Evolutionary conservation across 2,113 vertebrate species (phyloP).

Genomic region (Phyllopteryx taeniolatus): DNA sequence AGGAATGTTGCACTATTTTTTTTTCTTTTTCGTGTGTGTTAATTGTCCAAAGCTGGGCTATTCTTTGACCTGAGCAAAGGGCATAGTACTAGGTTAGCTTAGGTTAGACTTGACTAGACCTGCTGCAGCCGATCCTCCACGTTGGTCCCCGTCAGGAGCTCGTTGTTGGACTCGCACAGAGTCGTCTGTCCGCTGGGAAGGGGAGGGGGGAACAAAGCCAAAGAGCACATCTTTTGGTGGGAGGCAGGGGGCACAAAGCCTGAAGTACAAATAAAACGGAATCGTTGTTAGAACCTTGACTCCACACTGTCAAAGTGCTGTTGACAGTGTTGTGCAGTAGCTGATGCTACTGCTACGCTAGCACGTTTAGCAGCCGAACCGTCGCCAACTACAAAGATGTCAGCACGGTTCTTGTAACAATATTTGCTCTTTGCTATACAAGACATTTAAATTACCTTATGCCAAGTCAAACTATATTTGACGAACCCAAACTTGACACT

Average conservation of each 20-base stretch:
- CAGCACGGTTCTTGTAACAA: background rate
- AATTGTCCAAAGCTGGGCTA: too few relatives aligned
- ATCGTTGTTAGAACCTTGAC: background rate
- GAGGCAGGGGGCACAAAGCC: background rate
- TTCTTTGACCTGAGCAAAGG: too few relatives aligned
- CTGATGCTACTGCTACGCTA: conserved; percentile 7
- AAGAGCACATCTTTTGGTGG: conserved; percentile 77
- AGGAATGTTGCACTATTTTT: too few relatives aligned
- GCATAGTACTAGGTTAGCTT: background rate
- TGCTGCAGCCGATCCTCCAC: conserved; percentile 71
- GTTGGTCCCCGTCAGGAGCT: conserved; percentile 74
- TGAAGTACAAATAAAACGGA: background rate
- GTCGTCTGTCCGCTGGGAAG: conserved; percentile 73
- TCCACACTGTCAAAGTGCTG: background rate
- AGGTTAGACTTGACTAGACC: conserved; percentile 51
- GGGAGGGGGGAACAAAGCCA: conserved; percentile 83
- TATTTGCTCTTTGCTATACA: background rate
- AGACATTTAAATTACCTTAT: background rate
- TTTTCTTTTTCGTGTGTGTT: too few relatives aligned
- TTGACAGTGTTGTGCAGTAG: too few relatives aligned
- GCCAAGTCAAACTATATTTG: background rate
- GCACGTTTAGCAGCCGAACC: conserved; percentile 6
- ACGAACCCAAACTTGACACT: background rate
- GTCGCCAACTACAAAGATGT: background rate
- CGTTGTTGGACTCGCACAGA: conserved; percentile 86